Base-by-base conservation (phyloP, 2,888 invertebrate species). In the Drosophila monieri region DNA sequence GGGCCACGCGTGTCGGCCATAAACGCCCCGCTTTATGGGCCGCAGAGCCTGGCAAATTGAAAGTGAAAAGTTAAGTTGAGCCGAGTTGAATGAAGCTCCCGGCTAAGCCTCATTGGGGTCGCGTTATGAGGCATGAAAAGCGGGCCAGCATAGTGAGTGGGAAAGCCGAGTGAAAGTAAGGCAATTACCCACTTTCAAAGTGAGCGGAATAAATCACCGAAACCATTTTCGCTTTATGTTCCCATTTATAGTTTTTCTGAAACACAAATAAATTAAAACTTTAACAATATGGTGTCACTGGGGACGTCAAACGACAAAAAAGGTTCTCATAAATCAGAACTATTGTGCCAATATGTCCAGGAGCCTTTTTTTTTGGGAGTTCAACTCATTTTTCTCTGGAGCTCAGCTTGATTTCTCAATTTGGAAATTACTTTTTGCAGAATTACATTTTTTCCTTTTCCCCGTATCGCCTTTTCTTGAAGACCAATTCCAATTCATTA, bases 1-100 rank as follows among this genome's bases (percentile, higher is more conserved):
- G 39, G 57, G 77, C 74, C 73, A 80, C 80, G 83, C 84, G 84
- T 84, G 76, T 79, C 77, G 76, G 74, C 80, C 80, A 84, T 81
- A 81, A 81, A 84, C 78, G 77, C 73, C 67, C 51, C 74, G 78
- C 67, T 76, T 81, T 78, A 79, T 75, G 76, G 66, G 66, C 73
- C 78, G 67, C 67, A 76, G 74, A 76, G 74, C 58, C 65, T 74
- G 68, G 76, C 79, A 81, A 84, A 81, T 81, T 81, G 81, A 84
- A 81, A 81, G 79, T 84, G 81, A 84, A 81, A 84, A 79, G 79
- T 68, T 68, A 68, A 80, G 74, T 64, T 60, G 69, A 61, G 62
- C 21, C 53, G 54, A 32, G 54, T 60, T 32, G 25, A 12, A 41
- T 30, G 32, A 30, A 14, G 44, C 32, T 1, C 35, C 3, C 18